Evolutionary conservation across 2,888 invertebrate genomes (phyloP).

Genomic region (Marronus borbonicus): DNA sequence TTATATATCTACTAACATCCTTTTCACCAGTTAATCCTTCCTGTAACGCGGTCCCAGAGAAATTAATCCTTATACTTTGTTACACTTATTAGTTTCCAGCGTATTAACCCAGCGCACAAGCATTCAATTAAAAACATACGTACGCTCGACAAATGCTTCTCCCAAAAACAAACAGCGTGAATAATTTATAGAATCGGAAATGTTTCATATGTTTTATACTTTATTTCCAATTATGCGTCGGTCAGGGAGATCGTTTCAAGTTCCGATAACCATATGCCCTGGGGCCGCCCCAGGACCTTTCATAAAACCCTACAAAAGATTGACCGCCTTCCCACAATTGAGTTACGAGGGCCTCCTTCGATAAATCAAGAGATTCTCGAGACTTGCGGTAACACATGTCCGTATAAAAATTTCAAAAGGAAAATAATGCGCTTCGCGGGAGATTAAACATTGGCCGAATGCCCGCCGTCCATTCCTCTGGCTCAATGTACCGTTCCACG

Average conservation of each 20-base stretch:
- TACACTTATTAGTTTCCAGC: too few species aligned
- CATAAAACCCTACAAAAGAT: conserved; percentile 52
- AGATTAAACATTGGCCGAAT: conserved; percentile 35
- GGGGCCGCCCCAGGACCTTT: conserved; percentile 47
- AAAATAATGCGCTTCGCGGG: conserved; percentile 33
- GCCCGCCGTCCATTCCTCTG: not conserved
- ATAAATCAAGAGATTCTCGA: conserved; percentile 50
- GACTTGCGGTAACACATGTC: conserved; percentile 42
- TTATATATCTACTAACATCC: too few species aligned
- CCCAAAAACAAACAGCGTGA: conserved; percentile 45
- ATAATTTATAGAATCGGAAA: conserved; percentile 42
- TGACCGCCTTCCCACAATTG: conserved; percentile 53
- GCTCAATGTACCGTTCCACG: not conserved
- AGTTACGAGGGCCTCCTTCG: conserved; percentile 49
- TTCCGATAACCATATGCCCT: conserved; percentile 50
- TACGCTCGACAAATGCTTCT: too few species aligned
- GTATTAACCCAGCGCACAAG: too few species aligned
- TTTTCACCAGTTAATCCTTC: too few species aligned
- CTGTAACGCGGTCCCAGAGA: too few species aligned
- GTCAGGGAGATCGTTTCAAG: conserved; percentile 48
- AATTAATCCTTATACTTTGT: too few species aligned
- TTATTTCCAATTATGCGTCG: conserved; percentile 50
- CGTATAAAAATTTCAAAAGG: conserved; percentile 39
- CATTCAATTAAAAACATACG: too few species aligned
- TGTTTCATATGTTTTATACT: conserved; percentile 47